Conservation (phyloP, 2,888 invertebrate species). For the Eledona agricola region DNA sequence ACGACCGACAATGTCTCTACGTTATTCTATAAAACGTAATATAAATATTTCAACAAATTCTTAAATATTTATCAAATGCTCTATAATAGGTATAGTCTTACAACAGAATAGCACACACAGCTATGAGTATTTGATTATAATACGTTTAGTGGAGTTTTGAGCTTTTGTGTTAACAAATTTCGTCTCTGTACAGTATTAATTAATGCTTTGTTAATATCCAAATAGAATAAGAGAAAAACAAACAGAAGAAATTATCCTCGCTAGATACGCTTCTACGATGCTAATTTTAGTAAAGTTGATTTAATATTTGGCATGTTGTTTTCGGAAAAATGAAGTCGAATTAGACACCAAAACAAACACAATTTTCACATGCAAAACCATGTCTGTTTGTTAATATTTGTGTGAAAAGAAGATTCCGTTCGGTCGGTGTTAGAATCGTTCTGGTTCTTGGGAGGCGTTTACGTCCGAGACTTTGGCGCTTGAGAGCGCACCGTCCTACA, state of each 20-base stretch:
- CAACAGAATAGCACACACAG: slow-evolving; percentile 40
- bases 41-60: slow-evolving; percentile 37
- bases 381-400: slow-evolving; percentile 22
- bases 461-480: slow-evolving; percentile 59
- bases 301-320: slow-evolving; percentile 22
- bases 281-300: slow-evolving; percentile 28
- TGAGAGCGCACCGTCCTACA: slow-evolving; percentile 59
- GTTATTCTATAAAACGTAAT: slow-evolving; percentile 31
- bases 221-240: slow-evolving; percentile 12
- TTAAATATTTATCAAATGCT: slow-evolving; percentile 36
- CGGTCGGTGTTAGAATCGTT: slow-evolving; percentile 47
- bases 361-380: slow-evolving; percentile 30
- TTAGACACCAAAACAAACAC: slow-evolving; percentile 28
- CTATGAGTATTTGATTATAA: slow-evolving; percentile 42
- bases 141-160: slow-evolving; percentile 38
- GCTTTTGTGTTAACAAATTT: slow-evolving; percentile 36
- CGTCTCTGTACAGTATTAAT: slow-evolving; percentile 28
- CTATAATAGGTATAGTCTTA: slow-evolving; percentile 36
- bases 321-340: slow-evolving; percentile 14
- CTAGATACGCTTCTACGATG: no score
- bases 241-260: no score
- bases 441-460: slow-evolving; percentile 52
- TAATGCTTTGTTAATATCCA: slow-evolving; percentile 13
- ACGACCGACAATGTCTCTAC: slow-evolving; percentile 20
- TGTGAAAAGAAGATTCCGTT: slow-evolving; percentile 2